Evolutionary conservation across 2,113 vertebrate genomes (phyloP).

Genomic region (Apteryx mantelli): DNA sequence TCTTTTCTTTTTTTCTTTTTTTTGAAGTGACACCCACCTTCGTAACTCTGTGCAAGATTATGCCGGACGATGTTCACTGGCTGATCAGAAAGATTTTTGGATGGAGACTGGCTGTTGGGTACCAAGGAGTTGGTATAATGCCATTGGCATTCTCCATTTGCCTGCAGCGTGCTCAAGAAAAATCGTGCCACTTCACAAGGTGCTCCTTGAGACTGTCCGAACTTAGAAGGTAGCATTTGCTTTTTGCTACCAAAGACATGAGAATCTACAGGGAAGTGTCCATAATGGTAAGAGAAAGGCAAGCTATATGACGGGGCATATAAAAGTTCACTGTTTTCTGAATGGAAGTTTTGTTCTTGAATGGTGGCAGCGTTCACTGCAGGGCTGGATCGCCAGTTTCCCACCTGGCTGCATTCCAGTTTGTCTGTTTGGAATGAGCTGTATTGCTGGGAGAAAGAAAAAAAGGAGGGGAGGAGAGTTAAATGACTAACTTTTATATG

Average conservation of each 20-base stretch:
- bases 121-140: constrained; percentile 79
- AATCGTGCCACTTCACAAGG: constrained; percentile 82
- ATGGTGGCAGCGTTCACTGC: constrained; percentile 61
- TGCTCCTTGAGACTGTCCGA: constrained; percentile 77
- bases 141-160: constrained; percentile 84
- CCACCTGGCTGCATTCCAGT: constrained; percentile 79
- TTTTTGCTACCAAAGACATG: constrained; percentile 81
- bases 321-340: constrained; percentile 79
- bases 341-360: constrained; percentile 79
- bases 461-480: background rate
- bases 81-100: constrained; percentile 74
- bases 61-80: constrained; percentile 72
- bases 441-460: constrained; percentile 68
- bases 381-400: constrained; percentile 82
- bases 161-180: constrained; percentile 82
- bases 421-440: constrained; percentile 80
- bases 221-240: constrained; percentile 75
- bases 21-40: constrained; percentile 78
- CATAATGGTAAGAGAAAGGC: constrained; percentile 84
- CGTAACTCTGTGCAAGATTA: constrained; percentile 73
- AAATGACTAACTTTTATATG: background rate
- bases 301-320: constrained; percentile 79
- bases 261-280: constrained; percentile 80
- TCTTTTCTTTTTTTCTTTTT: background rate
- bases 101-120: constrained; percentile 66